A percentile compares a stretch with the other conserved stretches of the same genome.
phyloP scores from a whole-genome alignment of 2,113 vertebrate genomes.

The Eonycteris spelaea region DNA sequence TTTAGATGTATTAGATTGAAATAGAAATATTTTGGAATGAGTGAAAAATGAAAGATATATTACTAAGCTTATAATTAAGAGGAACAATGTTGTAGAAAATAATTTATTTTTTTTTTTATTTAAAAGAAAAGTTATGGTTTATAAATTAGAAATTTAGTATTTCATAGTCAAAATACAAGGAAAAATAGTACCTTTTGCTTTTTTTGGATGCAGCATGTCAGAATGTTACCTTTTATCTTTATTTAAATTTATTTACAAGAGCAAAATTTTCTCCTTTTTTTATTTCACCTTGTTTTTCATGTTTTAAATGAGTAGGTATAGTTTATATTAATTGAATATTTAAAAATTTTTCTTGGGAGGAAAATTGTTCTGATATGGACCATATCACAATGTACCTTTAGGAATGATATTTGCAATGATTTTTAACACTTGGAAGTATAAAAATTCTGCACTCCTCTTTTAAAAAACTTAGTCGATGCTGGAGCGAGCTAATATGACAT shows the following conservation, averaged over 20 bases:
- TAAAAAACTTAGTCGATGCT: neutral
- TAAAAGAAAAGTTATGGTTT: neutral
- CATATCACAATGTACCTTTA: neutral
- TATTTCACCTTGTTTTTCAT: neutral
- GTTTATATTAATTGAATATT: neutral
- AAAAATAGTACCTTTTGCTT: neutral
- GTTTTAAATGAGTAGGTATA: neutral
- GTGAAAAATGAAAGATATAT: neutral
- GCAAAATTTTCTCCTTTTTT: neutral
- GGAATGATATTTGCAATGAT: neutral
- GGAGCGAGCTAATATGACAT: neutral
- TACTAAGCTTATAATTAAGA: neutral
- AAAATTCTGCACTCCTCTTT: neutral
- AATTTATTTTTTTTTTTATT: neutral
- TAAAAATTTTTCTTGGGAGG: neutral
- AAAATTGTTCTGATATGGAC: neutral
- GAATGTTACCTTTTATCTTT: neutral
- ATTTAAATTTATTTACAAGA: slow-evolving; percentile 16
- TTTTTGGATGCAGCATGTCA: neutral
- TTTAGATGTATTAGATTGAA: neutral
- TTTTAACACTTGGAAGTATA: neutral
- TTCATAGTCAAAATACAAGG: neutral
- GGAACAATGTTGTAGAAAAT: neutral
- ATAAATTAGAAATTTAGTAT: neutral
- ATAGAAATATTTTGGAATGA: neutral